phyloP scores from a whole-genome alignment of 2,797 vertebrate genomes.

The Rhodeus uyekii region DNA sequence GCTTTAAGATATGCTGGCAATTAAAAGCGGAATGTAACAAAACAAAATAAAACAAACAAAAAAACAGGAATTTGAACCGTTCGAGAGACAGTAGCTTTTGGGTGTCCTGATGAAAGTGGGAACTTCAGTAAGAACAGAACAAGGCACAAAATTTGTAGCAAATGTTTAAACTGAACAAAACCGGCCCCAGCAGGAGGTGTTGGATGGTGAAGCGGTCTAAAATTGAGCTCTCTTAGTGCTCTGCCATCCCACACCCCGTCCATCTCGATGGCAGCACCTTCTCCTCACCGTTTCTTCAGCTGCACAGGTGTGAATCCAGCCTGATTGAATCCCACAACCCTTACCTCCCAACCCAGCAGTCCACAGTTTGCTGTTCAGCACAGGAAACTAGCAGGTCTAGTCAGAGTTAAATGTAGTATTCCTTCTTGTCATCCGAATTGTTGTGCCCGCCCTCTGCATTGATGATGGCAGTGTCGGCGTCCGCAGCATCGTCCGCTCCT shows the following conservation, averaged over 20 bases:
- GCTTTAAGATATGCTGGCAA: conserved; percentile 42
- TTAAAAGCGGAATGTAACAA: conserved; percentile 20
- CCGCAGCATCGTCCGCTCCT: conserved; percentile 98
- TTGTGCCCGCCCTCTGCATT: conserved; percentile 99
- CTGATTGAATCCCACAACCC: conserved; percentile 57
- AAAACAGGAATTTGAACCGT: conserved; percentile 41
- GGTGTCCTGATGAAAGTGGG: conserved; percentile 52
- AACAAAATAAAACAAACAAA: not conserved
- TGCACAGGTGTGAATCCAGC: conserved; percentile 53
- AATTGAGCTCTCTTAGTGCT: conserved; percentile 69
- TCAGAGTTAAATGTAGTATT: conserved; percentile 95
- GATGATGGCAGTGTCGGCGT: conserved; percentile 98
- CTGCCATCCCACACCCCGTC: conserved; percentile 75
- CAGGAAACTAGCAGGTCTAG: conserved; percentile 64
- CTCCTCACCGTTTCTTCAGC: conserved; percentile 48
- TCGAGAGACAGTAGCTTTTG: conserved; percentile 49
- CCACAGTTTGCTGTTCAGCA: conserved; percentile 51
- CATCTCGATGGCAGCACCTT: conserved; percentile 52
- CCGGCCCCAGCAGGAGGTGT: conserved; percentile 79
- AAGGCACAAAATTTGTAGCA: conserved; percentile 99
- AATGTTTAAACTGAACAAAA: conserved; percentile 94
- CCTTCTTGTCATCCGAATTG: conserved; percentile 99
- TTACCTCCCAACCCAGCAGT: conserved; percentile 54
- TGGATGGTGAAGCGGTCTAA: conserved; percentile 84
- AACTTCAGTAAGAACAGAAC: conserved; percentile 84